Evolutionary conservation across 2,797 vertebrate species (phyloP).

Genomic region (Sylvia borin): DNA sequence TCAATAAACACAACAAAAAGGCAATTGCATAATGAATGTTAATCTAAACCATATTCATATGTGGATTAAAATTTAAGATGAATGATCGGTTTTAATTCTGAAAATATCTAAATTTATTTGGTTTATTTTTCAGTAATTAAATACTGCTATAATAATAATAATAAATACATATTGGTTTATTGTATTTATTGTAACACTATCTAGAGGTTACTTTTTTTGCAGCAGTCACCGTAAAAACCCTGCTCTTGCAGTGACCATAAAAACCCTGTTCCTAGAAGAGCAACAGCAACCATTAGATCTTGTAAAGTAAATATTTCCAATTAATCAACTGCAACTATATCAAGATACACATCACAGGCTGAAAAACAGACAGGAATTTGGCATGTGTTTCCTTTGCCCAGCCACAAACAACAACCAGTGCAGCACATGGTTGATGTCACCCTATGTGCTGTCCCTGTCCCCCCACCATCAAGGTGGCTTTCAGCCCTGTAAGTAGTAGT

Average conservation of each 20-base stretch:
- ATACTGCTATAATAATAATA: neutral
- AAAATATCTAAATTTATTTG: neutral
- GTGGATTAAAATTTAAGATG: neutral
- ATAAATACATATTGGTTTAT: neutral
- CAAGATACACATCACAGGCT: neutral
- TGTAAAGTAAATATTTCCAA: neutral
- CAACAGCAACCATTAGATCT: neutral
- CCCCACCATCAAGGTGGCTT: constrained; percentile 22
- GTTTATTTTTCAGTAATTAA: neutral
- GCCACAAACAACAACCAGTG: neutral
- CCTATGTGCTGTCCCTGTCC: neutral
- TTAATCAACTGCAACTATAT: neutral
- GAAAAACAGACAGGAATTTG: constrained; percentile 19
- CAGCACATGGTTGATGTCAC: neutral
- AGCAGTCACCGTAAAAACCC: neutral
- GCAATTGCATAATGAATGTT: neutral
- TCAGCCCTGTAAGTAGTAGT: neutral
- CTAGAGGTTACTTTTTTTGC: neutral
- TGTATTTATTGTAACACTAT: neutral
- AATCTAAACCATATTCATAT: neutral
- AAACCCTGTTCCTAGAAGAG: neutral
- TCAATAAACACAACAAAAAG: neutral
- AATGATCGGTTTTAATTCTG: neutral
- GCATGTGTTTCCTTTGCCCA: neutral
- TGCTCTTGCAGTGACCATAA: neutral